Base-by-base conservation (phyloP, 1,140 invertebrate genomes). In the Nephila pilipes region DNA sequence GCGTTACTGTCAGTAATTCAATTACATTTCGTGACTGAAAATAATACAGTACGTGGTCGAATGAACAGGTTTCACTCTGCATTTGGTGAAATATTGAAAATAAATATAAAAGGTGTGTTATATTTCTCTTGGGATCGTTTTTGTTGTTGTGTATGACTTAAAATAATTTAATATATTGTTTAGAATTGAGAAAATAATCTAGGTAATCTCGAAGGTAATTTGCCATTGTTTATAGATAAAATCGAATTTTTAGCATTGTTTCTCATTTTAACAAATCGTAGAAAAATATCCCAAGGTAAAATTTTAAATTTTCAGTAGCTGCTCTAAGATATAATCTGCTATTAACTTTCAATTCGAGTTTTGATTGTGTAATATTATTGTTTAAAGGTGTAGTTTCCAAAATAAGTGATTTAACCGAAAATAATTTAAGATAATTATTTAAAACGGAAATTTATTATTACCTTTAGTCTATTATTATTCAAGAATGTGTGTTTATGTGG, bases 1-100 rank as follows among this genome's bases (percentile, higher is more conserved):
- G 69, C 69, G 32, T 36, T 75, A 22, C 29, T 36, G 14, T 20
- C 69, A 32, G 69, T 32, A 25, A 32, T 36, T 75, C 69, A 75
- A 75, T 75, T 75, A 36, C 69, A 36, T 32, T 36, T 75, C 69
- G 69, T 36, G 29, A 75, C 29, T 75, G 14, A 75, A 75, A 75
- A 32, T 20, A 75, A 32, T 32, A 32, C 63, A 22, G 6, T 25
- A 65, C 69, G 29, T 36, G 69, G 29, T 29, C 32, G 12, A 36
- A 29, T 32, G 29, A 75, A 75, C 69, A 18, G 12, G 69, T 75
- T 75, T 75, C 18, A 36, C 32, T 25, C 14, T 32, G 18, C 69
- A 36, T 18, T 32, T 36, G 25, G 69, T 36, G 29, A 75, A 20
- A 75, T 32, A 16, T 8, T 75, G 69, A 18, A 75, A 75, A 6